A percentile compares a stretch with the other conserved stretches of the same genome.
Conservation (phyloP, 1,140 invertebrate species). For the Micrasema longulum region DNA sequence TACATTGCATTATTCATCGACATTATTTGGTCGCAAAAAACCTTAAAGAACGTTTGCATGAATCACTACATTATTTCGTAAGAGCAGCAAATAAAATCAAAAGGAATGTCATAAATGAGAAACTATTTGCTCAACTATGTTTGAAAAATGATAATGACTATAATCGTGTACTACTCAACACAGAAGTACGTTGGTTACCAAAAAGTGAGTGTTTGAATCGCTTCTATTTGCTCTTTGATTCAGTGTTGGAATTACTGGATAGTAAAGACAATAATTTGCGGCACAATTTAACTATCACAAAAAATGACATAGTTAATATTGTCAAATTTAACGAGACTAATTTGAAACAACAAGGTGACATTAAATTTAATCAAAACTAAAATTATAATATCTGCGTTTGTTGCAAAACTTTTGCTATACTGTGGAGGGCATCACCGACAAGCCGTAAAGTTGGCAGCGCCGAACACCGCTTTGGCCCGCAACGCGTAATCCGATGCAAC, state of each 20-base stretch:
- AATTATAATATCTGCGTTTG: too few relatives aligned
- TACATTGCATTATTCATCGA: slow-evolving; percentile 54
- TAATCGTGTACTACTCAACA: neutral
- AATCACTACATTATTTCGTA: slow-evolving; percentile 50
- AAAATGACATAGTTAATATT: neutral
- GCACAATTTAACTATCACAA: neutral
- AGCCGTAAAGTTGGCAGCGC: too few relatives aligned
- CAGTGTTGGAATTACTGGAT: neutral
- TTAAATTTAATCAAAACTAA: slow-evolving; percentile 1
- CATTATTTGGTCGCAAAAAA: slow-evolving; percentile 2
- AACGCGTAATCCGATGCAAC: too few relatives aligned
- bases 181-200: neutral
- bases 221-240: neutral
- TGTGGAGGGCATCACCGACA: too few relatives aligned
- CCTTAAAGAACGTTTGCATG: slow-evolving; percentile 24
- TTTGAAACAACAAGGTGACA: neutral
- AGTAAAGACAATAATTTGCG: slow-evolving; percentile 2
- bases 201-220: neutral
- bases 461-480: too few relatives aligned
- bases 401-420: neutral
- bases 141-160: neutral
- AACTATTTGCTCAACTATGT: neutral
- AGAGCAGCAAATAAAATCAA: too few relatives aligned
- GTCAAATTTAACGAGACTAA: neutral
- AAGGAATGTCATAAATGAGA: neutral